phyloP scores from a whole-genome alignment of 2,113 vertebrate species.

The Nycticryphes semicollaris region DNA sequence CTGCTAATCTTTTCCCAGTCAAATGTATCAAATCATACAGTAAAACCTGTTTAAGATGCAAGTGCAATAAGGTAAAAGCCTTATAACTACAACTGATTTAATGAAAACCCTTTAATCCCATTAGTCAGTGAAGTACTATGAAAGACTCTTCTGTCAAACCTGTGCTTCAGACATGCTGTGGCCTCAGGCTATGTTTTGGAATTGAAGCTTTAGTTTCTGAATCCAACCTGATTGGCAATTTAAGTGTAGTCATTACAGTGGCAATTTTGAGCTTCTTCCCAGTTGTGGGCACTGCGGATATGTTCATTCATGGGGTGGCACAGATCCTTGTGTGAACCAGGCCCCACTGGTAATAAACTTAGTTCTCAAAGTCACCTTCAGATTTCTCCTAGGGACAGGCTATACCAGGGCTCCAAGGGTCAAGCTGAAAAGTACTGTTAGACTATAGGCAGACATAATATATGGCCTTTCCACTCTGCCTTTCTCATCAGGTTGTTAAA shows the following conservation, averaged over 20 bases:
- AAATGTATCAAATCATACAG: neutral
- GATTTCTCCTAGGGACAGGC: neutral
- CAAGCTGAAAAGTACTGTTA: neutral
- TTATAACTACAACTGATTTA: conserved; percentile 49
- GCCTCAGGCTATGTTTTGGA: conserved; percentile 52
- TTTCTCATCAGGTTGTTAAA: neutral
- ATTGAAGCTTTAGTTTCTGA: conserved; percentile 55
- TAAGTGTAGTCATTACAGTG: conserved; percentile 23
- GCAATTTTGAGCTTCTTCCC: neutral
- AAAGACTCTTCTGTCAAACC: conserved; percentile 48
- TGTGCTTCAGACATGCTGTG: conserved; percentile 29
- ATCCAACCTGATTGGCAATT: conserved; percentile 38
- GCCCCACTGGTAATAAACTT: neutral
- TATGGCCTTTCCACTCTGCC: neutral
- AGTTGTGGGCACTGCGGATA: neutral
- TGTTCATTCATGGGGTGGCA: neutral
- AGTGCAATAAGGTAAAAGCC: conserved; percentile 40
- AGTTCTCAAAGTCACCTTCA: neutral
- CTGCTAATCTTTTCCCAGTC: conserved; percentile 15
- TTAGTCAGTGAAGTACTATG: conserved; percentile 5
- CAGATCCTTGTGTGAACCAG: neutral
- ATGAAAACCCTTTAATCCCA: conserved; percentile 62
- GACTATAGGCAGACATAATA: neutral
- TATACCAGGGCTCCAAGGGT: neutral
- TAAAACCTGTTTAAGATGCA: conserved; percentile 41